Percentiles rank a stretch among this genome's conserved stretches.
These are phyloP conservation scores for Antechinus flavipes DNA, from an alignment of 2,113 vertebrate species.

Conservation along the genomic window DNA sequence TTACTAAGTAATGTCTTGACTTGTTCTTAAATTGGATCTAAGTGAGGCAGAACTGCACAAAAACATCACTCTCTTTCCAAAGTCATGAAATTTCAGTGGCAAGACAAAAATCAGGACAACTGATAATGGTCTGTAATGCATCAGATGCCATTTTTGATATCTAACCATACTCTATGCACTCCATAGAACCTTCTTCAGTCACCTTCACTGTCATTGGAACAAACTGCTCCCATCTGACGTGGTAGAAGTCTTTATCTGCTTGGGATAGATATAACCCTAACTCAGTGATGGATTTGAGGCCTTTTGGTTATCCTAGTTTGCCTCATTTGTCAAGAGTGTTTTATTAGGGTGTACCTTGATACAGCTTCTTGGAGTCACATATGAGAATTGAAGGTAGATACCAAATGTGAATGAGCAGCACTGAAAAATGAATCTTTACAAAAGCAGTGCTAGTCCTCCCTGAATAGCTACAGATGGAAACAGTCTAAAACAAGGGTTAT, in stretches of 20 bases:
- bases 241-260: not conserved
- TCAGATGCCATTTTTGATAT: not conserved
- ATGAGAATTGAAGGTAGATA: not conserved
- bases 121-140: not conserved
- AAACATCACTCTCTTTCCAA: not conserved
- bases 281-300: not conserved
- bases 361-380: not conserved
- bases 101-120: not conserved
- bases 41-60: not conserved
- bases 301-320: not conserved
- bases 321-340: not conserved
- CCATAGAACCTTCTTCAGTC: not conserved
- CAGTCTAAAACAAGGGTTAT: not conserved
- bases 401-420: not conserved
- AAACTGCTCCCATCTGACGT: not conserved
- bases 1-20: not conserved
- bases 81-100: not conserved
- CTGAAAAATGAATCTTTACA: not conserved
- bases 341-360: not conserved
- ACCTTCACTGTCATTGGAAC: not conserved
- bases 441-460: not conserved
- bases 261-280: not conserved
- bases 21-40: not conserved
- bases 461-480: not conserved
- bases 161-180: not conserved